Evolutionary conservation across 64 coral and sea anemone species (phyloP).

Genomic region (Exaiptasia diaphana): DNA sequence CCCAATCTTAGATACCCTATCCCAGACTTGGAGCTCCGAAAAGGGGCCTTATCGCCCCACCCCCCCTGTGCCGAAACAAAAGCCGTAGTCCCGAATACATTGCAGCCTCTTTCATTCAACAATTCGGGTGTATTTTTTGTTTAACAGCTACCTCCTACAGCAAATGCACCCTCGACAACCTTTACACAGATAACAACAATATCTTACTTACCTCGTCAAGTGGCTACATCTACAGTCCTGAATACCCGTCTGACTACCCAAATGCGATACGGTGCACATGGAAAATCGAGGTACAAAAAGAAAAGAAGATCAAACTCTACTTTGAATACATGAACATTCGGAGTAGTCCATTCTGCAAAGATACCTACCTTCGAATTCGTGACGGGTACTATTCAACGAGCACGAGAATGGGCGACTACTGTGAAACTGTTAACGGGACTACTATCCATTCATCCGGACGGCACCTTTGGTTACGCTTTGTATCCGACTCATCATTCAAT

Average conservation of each 20-base stretch:
- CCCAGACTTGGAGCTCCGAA: too few species aligned
- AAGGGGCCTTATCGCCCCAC: too few species aligned
- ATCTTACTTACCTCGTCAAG: slow-evolving; percentile 2
- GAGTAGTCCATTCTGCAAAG: background rate
- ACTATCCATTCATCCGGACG: slow-evolving; percentile 39
- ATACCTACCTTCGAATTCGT: slow-evolving; percentile 18
- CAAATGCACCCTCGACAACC: background rate
- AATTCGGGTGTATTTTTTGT: too few species aligned
- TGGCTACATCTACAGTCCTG: slow-evolving; percentile 37
- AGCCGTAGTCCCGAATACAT: too few species aligned
- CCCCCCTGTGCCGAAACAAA: too few species aligned
- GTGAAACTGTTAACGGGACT: background rate
- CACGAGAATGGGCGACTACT: background rate
- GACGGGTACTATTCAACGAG: slow-evolving; percentile 26
- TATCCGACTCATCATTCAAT: background rate
- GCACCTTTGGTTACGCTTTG: slow-evolving; percentile 45
- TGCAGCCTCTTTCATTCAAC: too few species aligned
- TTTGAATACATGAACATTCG: slow-evolving; percentile 49
- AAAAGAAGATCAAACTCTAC: slow-evolving; percentile 15
- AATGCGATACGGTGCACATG: slow-evolving; percentile 56
- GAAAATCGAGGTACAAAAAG: slow-evolving; percentile 27
- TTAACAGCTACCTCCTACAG: too few species aligned
- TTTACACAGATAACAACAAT: slow-evolving; percentile 22
- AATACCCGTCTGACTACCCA: slow-evolving; percentile 37
- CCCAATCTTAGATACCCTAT: too few species aligned